Conservation (phyloP, 2,113 vertebrate genomes). For the Bubo bubo region DNA sequence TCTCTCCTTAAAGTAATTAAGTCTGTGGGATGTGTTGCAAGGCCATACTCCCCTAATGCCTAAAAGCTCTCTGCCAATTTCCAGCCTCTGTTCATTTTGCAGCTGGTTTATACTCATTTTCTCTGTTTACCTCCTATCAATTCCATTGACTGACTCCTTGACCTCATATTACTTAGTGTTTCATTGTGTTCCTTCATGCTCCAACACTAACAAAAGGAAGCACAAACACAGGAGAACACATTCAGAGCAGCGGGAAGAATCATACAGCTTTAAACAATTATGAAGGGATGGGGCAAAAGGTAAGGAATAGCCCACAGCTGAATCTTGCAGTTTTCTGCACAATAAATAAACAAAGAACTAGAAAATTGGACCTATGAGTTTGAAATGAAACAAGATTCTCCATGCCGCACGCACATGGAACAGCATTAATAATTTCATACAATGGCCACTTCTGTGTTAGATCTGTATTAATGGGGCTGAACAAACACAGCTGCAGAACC, state of each 20-base stretch:
- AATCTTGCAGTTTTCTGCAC: not conserved
- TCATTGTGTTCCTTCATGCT: not conserved
- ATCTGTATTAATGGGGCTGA: not conserved
- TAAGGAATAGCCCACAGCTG: not conserved
- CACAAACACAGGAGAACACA: not conserved
- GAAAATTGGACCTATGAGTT: not conserved
- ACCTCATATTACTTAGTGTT: not conserved
- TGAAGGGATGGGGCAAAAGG: not conserved
- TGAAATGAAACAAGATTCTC: not conserved
- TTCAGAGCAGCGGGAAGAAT: not conserved
- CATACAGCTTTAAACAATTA: not conserved
- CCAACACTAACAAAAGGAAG: not conserved
- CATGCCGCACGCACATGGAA: not conserved
- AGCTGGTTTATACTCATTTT: not conserved
- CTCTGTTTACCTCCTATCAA: not conserved
- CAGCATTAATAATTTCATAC: not conserved
- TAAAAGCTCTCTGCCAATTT: not conserved
- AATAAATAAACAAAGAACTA: not conserved
- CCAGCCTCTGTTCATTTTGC: not conserved
- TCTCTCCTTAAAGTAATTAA: not conserved
- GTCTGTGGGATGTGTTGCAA: not conserved
- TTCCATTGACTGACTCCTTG: conserved; percentile 1
- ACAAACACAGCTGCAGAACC: conserved; percentile 8
- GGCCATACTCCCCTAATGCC: not conserved
- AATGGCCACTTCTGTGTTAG: not conserved